Base-by-base conservation (phyloP, 2,888 invertebrate species). In the Pseudococcus longispinus region DNA sequence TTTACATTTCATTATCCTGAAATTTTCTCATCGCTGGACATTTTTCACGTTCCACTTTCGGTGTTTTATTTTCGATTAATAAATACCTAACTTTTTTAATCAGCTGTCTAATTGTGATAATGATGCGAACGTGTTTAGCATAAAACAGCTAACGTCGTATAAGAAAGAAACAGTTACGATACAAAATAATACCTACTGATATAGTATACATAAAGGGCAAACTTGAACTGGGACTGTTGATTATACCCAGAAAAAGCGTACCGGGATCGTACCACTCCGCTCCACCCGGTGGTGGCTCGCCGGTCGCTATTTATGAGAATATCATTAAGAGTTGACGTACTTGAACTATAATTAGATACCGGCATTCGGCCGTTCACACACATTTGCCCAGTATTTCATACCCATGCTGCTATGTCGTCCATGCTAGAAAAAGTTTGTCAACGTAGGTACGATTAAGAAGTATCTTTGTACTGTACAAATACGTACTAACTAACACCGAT, bases 281-380 rank as follows among this genome's bases (percentile, higher is more conserved):
- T 55, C 55, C 20, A 20, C 23, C 11, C 20, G 1, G 15, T 18
- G 1, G 15, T 18, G 18, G 8, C n/a, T 55, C 55, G 20, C 20
- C 32, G 32, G 20, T 20, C 55, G 20, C 55, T 55, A 20, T 55
- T 55, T 20, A 55, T 20, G 55, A 55, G 51, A 51, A 51, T 51
- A 51, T 51, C 55, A 55, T 70, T 70, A 70, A 70, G 29, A 42
- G 42, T 37, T n/a, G 77, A 77, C 77, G 77, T 77, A 77, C 77
- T 77, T 77, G 77, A 37, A 77, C 77, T 77, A 77, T 77, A 77
- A 77, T 77, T 77, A 77, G 37, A 42, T 77, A 77, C 77, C 37
- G 77, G 77, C 37, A 8, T 77, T 77, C 32, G 77, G 77, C 32
- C 77, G 77, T 77, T 77, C 77, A 77, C 77, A 77, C 23, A 37